phyloP scores from a whole-genome alignment of 2,888 invertebrate species.

The Yponomeuta evonymella region DNA sequence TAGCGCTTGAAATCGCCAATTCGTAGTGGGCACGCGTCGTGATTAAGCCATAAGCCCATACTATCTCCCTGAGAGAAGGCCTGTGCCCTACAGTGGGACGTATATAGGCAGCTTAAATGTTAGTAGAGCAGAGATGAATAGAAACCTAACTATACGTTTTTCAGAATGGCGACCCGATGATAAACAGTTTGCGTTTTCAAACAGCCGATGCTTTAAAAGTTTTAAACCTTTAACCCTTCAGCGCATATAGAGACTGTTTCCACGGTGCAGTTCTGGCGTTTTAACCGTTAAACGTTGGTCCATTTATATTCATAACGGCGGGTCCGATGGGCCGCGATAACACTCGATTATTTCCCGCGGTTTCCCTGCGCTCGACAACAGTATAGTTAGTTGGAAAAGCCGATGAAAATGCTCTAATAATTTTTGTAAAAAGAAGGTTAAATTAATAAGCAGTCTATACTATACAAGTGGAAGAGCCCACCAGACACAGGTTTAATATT shows the following conservation, averaged over 20 bases:
- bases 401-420: neutral
- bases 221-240: neutral
- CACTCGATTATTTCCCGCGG: neutral
- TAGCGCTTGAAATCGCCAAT: no score
- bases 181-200: neutral
- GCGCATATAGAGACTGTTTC: neutral
- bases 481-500: no score
- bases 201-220: neutral
- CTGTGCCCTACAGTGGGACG: no score
- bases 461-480: no score
- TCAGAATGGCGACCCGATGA: neutral
- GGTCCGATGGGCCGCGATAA: neutral
- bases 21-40: no score
- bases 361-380: neutral
- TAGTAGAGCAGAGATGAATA: no score
- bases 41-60: no score
- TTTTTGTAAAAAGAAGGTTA: neutral
- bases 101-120: no score
- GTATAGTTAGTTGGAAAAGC: neutral
- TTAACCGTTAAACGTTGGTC: neutral
- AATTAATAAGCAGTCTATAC: no score
- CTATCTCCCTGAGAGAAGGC: no score
- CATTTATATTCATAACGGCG: neutral
- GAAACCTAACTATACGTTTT: neutral
- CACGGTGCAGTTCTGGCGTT: neutral